Evolutionary conservation across 1,140 invertebrate genomes (phyloP).

Genomic region (Nasonia vitripennis): DNA sequence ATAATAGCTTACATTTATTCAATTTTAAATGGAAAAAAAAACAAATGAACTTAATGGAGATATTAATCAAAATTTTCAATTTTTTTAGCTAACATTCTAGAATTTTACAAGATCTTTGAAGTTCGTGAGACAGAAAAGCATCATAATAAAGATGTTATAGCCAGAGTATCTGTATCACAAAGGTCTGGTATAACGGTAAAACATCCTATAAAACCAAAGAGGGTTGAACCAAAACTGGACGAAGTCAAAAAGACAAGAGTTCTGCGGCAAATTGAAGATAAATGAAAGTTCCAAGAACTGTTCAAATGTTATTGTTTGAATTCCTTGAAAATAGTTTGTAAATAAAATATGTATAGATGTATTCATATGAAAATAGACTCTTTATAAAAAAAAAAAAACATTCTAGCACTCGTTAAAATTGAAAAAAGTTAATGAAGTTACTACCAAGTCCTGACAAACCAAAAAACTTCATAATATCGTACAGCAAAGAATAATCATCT

Average conservation of each 20-base stretch:
- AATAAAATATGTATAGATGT: slow-evolving; percentile 16
- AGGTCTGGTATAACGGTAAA: slow-evolving; percentile 8
- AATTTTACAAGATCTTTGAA: slow-evolving; percentile 75
- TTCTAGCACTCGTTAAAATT: neutral
- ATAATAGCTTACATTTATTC: slow-evolving; percentile 25
- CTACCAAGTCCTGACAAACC: neutral
- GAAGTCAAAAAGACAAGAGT: neutral
- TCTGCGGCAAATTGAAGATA: neutral
- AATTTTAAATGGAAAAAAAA: neutral
- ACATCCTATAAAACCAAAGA: neutral
- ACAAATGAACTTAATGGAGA: neutral
- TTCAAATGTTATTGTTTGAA: slow-evolving; percentile 31
- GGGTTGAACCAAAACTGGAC: neutral
- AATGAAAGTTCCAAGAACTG: slow-evolving; percentile 3
- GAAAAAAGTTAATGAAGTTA: neutral
- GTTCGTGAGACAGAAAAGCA: slow-evolving; percentile 61
- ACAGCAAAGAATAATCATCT: neutral
- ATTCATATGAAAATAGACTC: neutral
- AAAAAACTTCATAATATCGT: neutral
- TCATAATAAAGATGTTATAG: too few species aligned
- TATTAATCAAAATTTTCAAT: slow-evolving; percentile 13
- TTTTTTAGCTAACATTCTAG: slow-evolving; percentile 74
- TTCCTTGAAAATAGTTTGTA: neutral
- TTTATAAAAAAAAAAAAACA: neutral
- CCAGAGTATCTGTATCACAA: neutral